Base-by-base conservation (phyloP, 1,140 invertebrate genomes). In the Coptotermes formosanus region DNA sequence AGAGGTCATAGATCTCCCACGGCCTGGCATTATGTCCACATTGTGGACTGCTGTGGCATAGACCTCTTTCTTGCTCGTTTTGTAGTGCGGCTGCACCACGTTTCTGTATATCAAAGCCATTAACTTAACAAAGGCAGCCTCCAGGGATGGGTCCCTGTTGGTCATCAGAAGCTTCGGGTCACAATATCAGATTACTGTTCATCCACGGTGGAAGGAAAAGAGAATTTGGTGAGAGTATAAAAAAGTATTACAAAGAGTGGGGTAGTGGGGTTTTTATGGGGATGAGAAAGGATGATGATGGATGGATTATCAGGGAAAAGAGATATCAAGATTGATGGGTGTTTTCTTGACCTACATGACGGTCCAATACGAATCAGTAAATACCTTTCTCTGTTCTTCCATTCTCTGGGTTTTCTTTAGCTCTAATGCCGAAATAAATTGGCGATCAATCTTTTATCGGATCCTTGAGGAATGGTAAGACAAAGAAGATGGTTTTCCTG, bases 341-440 rank as follows among this genome's bases (percentile, higher is more conserved):
- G 64, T 75, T 75, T 75, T 75, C 64, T 75, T 75, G 64, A 75
- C 64, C 64, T 75, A 75, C 64, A 75, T 75, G 64, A 75, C 30
- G 25, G 64, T 8, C 64, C 64, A 75, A 75, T 75, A 75, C 25
- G 64, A 75, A 75, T 75, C 8, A 25, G 64, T 30, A 75, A 75
- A 75, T 75, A 75, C 64, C 64, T 75, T 75, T 75, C 64, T 30
- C 64, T 30, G 25, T 30, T 75, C 64, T 75, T 75, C n/a, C 64
- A 75, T 75, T 30, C 64, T 75, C 14, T 30, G 14, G 64, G n/a
- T 75, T 75, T 75, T n/a, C 64, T 75, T 75, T 75, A 75, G 0
- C 64, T 30, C 9, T 75, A 75, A 75, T 75, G 8, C 64, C n/a
- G n/a, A 75, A 75, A 75, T 75, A 75, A 75, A 75, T 75, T 75